phyloP scores from a whole-genome alignment of 2,113 vertebrate genomes.

The Platysternon megacephalum region DNA sequence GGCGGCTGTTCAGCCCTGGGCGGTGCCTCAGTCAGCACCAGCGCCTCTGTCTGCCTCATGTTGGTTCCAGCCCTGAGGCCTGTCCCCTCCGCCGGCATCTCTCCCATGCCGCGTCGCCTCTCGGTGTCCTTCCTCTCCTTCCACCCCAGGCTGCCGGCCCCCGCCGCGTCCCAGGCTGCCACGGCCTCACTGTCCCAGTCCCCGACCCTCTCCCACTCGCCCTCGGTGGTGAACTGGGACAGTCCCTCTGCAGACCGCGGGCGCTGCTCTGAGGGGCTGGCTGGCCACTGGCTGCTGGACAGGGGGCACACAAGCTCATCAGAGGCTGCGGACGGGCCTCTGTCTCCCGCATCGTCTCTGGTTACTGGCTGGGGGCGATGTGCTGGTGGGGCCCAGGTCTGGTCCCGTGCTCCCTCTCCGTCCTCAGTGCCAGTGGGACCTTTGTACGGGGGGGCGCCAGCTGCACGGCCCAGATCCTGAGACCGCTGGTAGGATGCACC shows the following conservation, averaged over 20 bases:
- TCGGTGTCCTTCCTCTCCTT: too few species aligned
- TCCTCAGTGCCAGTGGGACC: not conserved
- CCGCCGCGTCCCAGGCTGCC: not conserved
- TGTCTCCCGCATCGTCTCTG: not conserved
- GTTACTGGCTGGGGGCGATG: not conserved
- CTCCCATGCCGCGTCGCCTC: not conserved
- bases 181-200: not conserved
- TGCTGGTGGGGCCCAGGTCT: not conserved
- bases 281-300: too few species aligned
- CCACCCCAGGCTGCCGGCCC: not conserved
- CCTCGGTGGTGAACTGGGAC: not conserved
- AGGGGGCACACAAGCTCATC: too few species aligned
- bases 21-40: not conserved
- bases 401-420: too few species aligned
- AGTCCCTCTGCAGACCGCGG: not conserved
- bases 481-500: not conserved
- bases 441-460: not conserved
- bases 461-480: not conserved
- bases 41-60: not conserved
- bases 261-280: not conserved
- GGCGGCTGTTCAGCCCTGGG: not conserved
- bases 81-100: not conserved
- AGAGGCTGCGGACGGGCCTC: not conserved
- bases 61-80: not conserved
- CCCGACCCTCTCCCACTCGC: not conserved